A percentile compares a stretch with the other conserved stretches of the same genome.
These are phyloP conservation scores for Bombycilla garrulus DNA, from an alignment of 2,113 vertebrate species.

Conservation along the genomic window DNA sequence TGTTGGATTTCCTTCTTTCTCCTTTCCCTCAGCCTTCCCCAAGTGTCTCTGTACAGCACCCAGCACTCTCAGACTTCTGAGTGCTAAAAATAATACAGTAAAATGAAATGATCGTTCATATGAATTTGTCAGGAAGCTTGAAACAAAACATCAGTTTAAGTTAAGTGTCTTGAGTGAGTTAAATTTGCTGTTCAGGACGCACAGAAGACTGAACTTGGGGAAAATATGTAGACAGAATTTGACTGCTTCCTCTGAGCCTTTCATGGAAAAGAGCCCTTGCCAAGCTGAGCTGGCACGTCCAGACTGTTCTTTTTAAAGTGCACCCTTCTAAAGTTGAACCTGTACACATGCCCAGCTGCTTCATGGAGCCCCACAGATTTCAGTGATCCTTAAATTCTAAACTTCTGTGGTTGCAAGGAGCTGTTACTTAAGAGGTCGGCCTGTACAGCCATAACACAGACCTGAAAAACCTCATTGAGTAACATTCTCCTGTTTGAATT, in stretches of 20 bases:
- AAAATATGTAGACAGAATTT: conserved; percentile 60
- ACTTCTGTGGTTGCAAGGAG: not conserved
- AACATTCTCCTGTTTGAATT: not conserved
- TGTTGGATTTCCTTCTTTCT: not conserved
- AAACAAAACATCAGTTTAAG: conserved; percentile 42
- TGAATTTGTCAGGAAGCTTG: conserved; percentile 16
- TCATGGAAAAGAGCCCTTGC: conserved; percentile 55
- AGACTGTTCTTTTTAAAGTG: conserved; percentile 44
- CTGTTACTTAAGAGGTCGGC: not conserved
- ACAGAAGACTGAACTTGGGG: conserved; percentile 37
- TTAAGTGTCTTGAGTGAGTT: conserved; percentile 21
- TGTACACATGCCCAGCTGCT: not conserved
- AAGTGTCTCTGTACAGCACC: not conserved
- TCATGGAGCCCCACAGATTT: not conserved
- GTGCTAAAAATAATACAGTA: conserved; percentile 27
- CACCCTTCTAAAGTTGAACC: not conserved
- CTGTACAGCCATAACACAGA: not conserved
- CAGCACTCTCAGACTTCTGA: not conserved
- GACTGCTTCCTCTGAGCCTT: conserved; percentile 53
- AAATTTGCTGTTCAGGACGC: conserved; percentile 45
- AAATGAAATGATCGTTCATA: not conserved
- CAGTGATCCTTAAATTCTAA: not conserved
- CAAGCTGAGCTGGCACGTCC: conserved; percentile 45
- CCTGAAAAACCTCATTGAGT: conserved; percentile 27
- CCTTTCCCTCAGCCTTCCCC: not conserved